A percentile compares a stretch with the other conserved stretches of the same genome.
Evolutionary conservation across 2,113 vertebrate genomes (phyloP).

Genomic region (Protobothrops mucrosquamatus): DNA sequence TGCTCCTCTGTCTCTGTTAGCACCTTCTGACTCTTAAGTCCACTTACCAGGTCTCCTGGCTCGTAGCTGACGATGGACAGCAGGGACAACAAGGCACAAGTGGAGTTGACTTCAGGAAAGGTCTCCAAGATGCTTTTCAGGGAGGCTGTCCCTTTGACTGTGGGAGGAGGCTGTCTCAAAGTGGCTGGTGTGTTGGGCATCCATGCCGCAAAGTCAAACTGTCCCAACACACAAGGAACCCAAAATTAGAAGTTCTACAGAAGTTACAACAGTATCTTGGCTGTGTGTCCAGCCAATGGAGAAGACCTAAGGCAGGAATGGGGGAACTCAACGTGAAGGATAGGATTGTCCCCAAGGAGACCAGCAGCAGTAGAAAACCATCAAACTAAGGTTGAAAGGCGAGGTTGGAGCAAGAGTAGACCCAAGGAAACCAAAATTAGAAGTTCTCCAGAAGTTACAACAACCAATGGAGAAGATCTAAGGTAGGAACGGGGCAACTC

Average conservation of each 20-base stretch:
- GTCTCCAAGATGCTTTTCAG: conserved; percentile 6
- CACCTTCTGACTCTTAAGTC: too few relatives aligned
- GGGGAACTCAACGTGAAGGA: too few relatives aligned
- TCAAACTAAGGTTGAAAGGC: too few relatives aligned
- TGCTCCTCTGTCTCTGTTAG: not conserved
- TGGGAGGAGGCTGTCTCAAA: conserved; percentile 52
- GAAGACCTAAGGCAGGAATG: too few relatives aligned
- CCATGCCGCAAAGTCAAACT: conserved; percentile 52
- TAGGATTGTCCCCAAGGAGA: too few relatives aligned
- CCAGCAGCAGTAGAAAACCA: too few relatives aligned
- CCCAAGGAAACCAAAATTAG: too few relatives aligned
- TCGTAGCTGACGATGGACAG: conserved; percentile 18
- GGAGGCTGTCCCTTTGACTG: conserved; percentile 30
- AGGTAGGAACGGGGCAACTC: too few relatives aligned
- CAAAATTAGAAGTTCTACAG: not conserved
- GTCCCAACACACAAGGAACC: not conserved
- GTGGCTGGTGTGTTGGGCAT: conserved; percentile 55
- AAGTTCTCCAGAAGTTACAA: too few relatives aligned
- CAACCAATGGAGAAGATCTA: too few relatives aligned
- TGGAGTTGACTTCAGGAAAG: conserved; percentile 10
- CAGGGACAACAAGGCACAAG: not conserved
- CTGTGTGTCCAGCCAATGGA: too few relatives aligned
- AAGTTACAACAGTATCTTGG: not conserved
- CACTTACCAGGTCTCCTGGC: conserved; percentile 12
- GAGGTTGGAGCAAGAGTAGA: too few relatives aligned